Evolutionary conservation across 2,797 vertebrate species (phyloP).

Genomic region (Malurus splendens): DNA sequence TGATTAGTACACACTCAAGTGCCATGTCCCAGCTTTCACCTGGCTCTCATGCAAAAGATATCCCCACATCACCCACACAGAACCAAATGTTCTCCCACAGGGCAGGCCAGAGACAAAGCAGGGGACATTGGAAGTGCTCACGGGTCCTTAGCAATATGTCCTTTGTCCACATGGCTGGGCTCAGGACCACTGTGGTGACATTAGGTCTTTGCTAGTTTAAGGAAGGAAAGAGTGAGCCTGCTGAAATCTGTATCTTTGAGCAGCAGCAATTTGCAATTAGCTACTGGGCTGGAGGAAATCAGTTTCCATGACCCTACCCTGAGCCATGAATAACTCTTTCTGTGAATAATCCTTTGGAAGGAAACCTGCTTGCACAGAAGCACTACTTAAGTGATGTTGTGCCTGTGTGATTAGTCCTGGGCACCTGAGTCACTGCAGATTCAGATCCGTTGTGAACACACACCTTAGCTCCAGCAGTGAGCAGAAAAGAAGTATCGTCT

Average conservation of each 20-base stretch:
- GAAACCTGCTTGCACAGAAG: not conserved
- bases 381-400: not conserved
- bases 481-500: not conserved
- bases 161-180: not conserved
- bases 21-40: not conserved
- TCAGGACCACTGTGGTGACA: fast-evolving
- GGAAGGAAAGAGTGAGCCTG: not conserved
- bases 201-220: not conserved
- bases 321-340: not conserved
- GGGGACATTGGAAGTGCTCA: not conserved
- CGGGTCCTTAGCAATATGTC: not conserved
- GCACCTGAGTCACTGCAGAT: not conserved
- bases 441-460: not conserved
- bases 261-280: not conserved
- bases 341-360: constrained; percentile 29
- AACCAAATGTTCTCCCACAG: not conserved
- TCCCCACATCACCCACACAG: not conserved
- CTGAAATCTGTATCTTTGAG: not conserved
- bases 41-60: not conserved
- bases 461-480: not conserved
- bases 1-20: not conserved
- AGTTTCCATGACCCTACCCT: not conserved
- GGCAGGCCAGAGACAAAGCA: not conserved
- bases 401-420: not conserved
- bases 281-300: not conserved